phyloP scores from a whole-genome alignment of 2,797 vertebrate genomes.

The Thunnus albacares region DNA sequence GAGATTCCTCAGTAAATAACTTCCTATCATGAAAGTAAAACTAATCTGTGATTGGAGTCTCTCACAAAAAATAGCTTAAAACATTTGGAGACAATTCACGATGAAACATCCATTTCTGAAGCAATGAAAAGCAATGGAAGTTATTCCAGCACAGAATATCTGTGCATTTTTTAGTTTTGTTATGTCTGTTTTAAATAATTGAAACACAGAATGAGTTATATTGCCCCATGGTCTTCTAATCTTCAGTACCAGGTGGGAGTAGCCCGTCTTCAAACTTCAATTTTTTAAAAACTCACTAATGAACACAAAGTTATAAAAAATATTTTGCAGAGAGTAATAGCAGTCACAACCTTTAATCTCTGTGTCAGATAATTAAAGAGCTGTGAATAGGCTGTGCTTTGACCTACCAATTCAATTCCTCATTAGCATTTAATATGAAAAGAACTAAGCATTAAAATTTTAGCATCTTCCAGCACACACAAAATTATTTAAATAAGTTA shows the following conservation, averaged over 20 bases:
- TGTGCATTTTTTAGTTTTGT: background rate
- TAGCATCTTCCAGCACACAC: constrained; percentile 60
- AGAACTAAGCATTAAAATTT: constrained; percentile 55
- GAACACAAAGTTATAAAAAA: constrained; percentile 15
- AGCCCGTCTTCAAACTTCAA: constrained; percentile 2
- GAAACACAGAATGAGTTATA: constrained; percentile 33
- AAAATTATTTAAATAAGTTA: constrained; percentile 74
- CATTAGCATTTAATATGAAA: constrained; percentile 66
- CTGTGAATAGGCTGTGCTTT: constrained; percentile 44
- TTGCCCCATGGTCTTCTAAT: constrained; percentile 10
- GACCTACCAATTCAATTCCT: constrained; percentile 59
- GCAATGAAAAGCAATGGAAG: background rate
- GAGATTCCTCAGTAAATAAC: background rate
- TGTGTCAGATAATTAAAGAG: constrained; percentile 43
- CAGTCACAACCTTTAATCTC: constrained; percentile 60
- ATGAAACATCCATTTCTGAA: background rate
- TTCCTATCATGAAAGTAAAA: background rate
- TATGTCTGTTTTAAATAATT: constrained; percentile 35
- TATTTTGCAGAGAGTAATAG: constrained; percentile 39
- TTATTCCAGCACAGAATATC: constrained; percentile 9
- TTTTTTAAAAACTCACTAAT: constrained; percentile 16
- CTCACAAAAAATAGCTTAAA: background rate
- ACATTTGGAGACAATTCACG: no score
- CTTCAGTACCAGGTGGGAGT: constrained; percentile 15
- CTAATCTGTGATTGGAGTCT: background rate